Conservation (phyloP, 2,797 vertebrate genomes). For the Acrossocheilus fasciatus region DNA sequence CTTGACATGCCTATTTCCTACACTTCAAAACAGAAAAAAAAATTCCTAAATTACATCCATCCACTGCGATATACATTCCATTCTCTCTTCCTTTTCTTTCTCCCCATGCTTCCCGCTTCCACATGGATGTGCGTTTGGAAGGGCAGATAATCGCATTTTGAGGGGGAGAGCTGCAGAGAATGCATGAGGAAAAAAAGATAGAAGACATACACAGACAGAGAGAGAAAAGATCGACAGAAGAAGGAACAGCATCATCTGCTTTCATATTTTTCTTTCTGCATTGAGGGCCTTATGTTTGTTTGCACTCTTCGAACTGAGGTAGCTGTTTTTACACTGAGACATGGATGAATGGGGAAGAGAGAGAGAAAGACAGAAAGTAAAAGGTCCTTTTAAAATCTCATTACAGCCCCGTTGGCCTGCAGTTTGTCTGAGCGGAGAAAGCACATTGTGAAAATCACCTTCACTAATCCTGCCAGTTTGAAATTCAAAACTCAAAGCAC, state of each 20-base stretch:
- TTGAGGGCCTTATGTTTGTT: neutral
- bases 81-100: conserved; percentile 20
- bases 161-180: neutral
- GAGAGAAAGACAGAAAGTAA: neutral
- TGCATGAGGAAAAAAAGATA: neutral
- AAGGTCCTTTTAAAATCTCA: conserved; percentile 47
- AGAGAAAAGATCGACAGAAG: neutral
- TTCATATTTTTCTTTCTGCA: conserved; percentile 13
- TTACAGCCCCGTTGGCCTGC: conserved; percentile 3
- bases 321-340: conserved; percentile 1
- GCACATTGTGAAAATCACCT: conserved; percentile 26
- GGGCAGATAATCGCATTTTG: conserved; percentile 29
- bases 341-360: neutral
- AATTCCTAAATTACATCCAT: conserved; percentile 9
- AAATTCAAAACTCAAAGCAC: conserved; percentile 42
- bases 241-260: neutral
- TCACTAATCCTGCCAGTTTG: conserved; percentile 46
- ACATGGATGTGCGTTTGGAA: conserved; percentile 14
- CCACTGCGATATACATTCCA: neutral
- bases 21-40: neutral
- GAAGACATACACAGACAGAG: neutral
- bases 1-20: conserved; percentile 19
- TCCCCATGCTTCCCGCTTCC: neutral
- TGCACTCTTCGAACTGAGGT: neutral
- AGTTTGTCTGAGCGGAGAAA: conserved; percentile 26